These are phyloP conservation scores for Oreochromis niloticus DNA, from an alignment of 2,113 vertebrate species.

Conservation along the genomic window DNA sequence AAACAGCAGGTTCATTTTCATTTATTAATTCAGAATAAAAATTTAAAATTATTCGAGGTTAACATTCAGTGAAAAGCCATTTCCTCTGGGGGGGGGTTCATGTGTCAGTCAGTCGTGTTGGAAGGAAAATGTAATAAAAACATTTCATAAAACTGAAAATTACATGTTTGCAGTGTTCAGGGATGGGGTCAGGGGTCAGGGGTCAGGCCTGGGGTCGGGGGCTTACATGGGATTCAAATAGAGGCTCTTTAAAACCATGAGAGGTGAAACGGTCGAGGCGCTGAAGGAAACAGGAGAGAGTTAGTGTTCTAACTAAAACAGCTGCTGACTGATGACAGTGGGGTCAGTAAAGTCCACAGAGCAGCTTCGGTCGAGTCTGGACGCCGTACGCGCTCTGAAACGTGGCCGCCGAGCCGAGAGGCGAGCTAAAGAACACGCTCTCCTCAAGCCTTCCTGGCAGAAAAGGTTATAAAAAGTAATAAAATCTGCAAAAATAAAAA, in stretches of 20 bases:
- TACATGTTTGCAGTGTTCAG: background rate
- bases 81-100: background rate
- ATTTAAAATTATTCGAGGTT: background rate
- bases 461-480: conserved; percentile 11
- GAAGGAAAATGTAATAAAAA: background rate
- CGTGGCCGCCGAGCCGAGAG: background rate
- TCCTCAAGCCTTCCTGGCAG: background rate
- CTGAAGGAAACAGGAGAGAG: background rate
- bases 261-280: background rate
- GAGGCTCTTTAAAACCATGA: background rate
- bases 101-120: background rate
- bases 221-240: background rate
- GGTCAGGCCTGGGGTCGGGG: background rate
- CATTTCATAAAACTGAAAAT: background rate
- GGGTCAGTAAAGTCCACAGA: background rate
- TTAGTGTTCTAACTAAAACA: background rate
- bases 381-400: background rate
- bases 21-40: conserved; percentile 23
- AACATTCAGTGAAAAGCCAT: background rate
- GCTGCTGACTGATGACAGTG: background rate
- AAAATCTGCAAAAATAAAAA: conserved; percentile 8
- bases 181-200: background rate
- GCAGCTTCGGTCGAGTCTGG: background rate
- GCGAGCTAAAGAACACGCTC: background rate
- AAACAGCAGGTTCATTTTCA: background rate